Evolutionary conservation across 2,113 vertebrate species (phyloP), one percentile per base, ranked within the genome.

Genomic region (Trachemys scripta): DNA sequence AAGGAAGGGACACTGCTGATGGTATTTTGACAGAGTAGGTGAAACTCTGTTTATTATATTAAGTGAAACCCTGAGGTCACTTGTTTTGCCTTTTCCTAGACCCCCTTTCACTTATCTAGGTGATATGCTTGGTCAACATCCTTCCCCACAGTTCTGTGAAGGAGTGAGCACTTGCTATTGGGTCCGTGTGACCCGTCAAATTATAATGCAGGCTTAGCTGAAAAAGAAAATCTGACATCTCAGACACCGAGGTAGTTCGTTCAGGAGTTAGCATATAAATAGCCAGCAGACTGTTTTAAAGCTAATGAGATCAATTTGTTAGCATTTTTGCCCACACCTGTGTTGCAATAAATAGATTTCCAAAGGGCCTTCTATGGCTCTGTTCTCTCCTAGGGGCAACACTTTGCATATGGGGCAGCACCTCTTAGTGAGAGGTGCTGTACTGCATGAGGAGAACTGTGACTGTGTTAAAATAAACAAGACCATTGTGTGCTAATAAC

Each of bases 11-110:
- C 97, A 99, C 99, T 1, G 99, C 99, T 24, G 99, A 99, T 0
- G 99, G 99, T 80, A 99, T 99, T 98, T 98, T 99, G n/a, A 99
- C 99, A 29, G 99, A 99, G 99, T 99, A 96, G 97, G 99, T 99
- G 84, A 72, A 95, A 57, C 22, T 19, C 25, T 85, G n/a, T 24
- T 27, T 42, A 76, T 5, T 72, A 62, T 81, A 49, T 17, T 81
- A 31, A 81, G 27, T 47, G 10, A 47, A 81, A 81, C 24, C 31
- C 51, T 53, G 4, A 10, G 0, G 4, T 1, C 8, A 7, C 65
- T 19, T 90, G 75, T 13, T 2, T 47, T 82, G 56, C 62, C 4
- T 85, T 3, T 54, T 54, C 8, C 38, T 82, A 8, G 13, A 82
- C 50, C 51, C 31, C 50, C 50, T 82, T 54, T 47, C 84, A 87